phyloP scores from a whole-genome alignment of 1,140 invertebrate genomes.

The Trypoxylus dichotomus region DNA sequence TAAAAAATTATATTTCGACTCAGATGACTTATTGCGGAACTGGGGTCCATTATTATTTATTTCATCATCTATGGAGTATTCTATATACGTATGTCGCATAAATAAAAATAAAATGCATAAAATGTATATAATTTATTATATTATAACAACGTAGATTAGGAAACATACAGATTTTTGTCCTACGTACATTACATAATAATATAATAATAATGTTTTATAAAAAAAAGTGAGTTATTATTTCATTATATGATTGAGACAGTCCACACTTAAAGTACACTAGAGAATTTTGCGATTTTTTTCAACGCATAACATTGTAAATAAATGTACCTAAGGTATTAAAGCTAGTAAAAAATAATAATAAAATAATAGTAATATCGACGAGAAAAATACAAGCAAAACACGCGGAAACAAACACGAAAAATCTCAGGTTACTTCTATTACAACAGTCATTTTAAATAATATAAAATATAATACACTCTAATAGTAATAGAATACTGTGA shows the following conservation, averaged over 20 bases:
- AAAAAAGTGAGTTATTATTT: constrained; percentile 5
- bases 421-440: constrained; percentile 31
- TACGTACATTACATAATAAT: constrained; percentile 18
- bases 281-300: constrained; percentile 8
- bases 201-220: constrained; percentile 16
- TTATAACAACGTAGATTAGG: constrained; percentile 35
- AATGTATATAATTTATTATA: constrained; percentile 32
- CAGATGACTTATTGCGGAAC: no score
- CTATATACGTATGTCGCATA: no score
- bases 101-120: constrained; percentile 12
- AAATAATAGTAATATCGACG: background rate
- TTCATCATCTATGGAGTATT: no score
- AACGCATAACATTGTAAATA: background rate
- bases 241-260: background rate
- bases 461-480: constrained; percentile 32
- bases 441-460: constrained; percentile 32
- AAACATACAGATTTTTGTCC: constrained; percentile 27
- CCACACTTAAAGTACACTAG: constrained; percentile 9
- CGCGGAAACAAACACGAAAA: constrained; percentile 11
- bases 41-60: no score
- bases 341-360: constrained; percentile 1
- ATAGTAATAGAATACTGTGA: constrained; percentile 42
- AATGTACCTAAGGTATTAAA: constrained; percentile 26
- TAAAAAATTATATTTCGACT: no score
- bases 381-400: constrained; percentile 17